These are phyloP conservation scores for Esox lucius DNA, from an alignment of 2,797 vertebrate genomes.

Conservation along the genomic window DNA sequence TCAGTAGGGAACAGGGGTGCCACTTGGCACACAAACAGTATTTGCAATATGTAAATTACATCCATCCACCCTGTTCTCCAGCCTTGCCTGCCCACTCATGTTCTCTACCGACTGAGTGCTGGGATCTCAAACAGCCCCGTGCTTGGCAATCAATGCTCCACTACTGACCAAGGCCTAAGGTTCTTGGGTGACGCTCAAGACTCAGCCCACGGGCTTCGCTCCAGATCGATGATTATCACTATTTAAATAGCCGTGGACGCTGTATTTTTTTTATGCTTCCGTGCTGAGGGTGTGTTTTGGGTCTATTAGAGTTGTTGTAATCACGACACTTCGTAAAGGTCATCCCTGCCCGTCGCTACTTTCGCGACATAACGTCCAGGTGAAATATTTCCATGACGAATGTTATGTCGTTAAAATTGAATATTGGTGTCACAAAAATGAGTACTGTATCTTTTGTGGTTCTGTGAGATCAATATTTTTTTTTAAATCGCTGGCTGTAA, in stretches of 20 bases:
- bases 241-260: background rate
- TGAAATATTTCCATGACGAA: background rate
- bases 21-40: background rate
- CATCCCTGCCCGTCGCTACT: slow-evolving; percentile 15
- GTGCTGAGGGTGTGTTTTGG: slow-evolving; percentile 7
- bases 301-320: slow-evolving; percentile 32
- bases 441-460: slow-evolving; percentile 1
- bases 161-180: background rate
- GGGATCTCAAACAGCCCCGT: background rate
- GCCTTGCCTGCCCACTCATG: slow-evolving; percentile 38
- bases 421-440: background rate
- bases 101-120: background rate
- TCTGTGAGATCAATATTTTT: background rate
- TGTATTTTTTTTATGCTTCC: background rate
- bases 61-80: slow-evolving; percentile 35
- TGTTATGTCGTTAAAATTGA: background rate
- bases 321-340: slow-evolving; percentile 36
- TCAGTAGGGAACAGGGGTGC: background rate
- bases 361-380: background rate
- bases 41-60: slow-evolving; percentile 43
- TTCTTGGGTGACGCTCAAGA: background rate
- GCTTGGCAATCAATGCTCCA: background rate
- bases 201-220: background rate
- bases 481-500: background rate
- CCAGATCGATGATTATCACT: background rate